phyloP scores from a whole-genome alignment of 2,888 invertebrate species.

The Hemicrepidius hirtus region DNA sequence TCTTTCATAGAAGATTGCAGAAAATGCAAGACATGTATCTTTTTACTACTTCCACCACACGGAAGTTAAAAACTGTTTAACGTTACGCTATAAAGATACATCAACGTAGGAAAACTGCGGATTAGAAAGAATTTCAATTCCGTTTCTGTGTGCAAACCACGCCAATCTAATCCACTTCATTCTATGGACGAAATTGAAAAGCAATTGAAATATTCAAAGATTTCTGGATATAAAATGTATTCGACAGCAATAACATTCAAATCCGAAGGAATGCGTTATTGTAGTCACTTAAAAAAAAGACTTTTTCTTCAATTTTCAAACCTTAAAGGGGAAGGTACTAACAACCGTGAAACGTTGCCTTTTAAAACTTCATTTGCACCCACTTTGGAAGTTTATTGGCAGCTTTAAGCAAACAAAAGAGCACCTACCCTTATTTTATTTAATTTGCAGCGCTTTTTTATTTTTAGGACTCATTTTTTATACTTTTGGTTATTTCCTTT shows the following conservation, averaged over 20 bases:
- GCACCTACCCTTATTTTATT: too few relatives aligned
- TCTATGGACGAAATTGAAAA: conserved; percentile 20
- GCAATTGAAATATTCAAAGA: conserved; percentile 17
- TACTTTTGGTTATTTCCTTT: too few relatives aligned
- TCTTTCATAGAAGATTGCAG: neutral
- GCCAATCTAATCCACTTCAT: conserved; percentile 19
- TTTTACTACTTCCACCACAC: neutral
- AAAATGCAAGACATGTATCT: conserved; percentile 3
- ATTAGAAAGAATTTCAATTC: conserved; percentile 30
- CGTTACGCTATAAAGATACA: neutral
- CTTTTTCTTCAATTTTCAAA: too few relatives aligned
- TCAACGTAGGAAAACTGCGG: conserved; percentile 5
- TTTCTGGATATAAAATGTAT: neutral
- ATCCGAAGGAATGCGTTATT: neutral
- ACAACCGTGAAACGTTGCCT: too few relatives aligned
- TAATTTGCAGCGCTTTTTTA: too few relatives aligned
- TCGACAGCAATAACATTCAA: conserved; percentile 6
- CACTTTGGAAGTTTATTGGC: too few relatives aligned
- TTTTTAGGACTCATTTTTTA: too few relatives aligned
- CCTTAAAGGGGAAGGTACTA: too few relatives aligned
- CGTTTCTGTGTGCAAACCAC: conserved; percentile 12
- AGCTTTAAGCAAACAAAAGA: too few relatives aligned
- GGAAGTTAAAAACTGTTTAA: conserved; percentile 22
- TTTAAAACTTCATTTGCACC: too few relatives aligned
- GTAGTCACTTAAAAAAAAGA: neutral